Evolutionary conservation across 1,140 invertebrate genomes (phyloP), one percentile per base, ranked within the genome.

Genomic region (Dolichoris vasculosae): DNA sequence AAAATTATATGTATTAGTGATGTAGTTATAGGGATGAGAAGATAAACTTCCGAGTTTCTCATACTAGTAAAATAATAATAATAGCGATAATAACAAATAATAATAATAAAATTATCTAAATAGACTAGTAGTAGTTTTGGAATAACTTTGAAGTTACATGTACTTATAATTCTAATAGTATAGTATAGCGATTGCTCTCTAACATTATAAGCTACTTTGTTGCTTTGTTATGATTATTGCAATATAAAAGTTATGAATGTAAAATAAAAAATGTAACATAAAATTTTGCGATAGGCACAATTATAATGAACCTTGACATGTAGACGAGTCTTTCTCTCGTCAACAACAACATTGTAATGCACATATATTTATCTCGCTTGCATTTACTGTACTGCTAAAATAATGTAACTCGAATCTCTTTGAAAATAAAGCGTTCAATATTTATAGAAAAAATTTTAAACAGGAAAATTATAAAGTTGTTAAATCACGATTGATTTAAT

Each of bases 61-160:
- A 43, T 73, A 40, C 69, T 23, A 73, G 69, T 73, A 43, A 73
- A 73, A 73, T 73, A 73, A 73, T 73, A 71, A 71, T n/a, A n/a
- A n/a, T n/a, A n/a, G n/a, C n/a, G n/a, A n/a, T n/a, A n/a, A n/a
- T n/a, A n/a, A n/a, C n/a, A 73, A 73, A 73, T 73, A 73, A 73
- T 73, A 71, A 71, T 71, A 73, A 73, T 73, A 73, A 20, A 43
- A 43, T 73, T 43, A 23, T 43, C 69, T 73, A 43, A 6, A 7
- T 6, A 43, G n/a, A 43, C 69, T 73, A 43, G 69, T 73, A 43
- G 69, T 43, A 73, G 67, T 38, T 69, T 38, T 38, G 35, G 69
- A 73, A 43, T 73, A 73, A 73, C 40, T 73, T 73, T 43, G 40
- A 69, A 69, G 6, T 69, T 69, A 43, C 69, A 43, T n/a, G 38